Conservation (phyloP, 2,797 vertebrate species). For the Coccyzus lansbergi region DNA sequence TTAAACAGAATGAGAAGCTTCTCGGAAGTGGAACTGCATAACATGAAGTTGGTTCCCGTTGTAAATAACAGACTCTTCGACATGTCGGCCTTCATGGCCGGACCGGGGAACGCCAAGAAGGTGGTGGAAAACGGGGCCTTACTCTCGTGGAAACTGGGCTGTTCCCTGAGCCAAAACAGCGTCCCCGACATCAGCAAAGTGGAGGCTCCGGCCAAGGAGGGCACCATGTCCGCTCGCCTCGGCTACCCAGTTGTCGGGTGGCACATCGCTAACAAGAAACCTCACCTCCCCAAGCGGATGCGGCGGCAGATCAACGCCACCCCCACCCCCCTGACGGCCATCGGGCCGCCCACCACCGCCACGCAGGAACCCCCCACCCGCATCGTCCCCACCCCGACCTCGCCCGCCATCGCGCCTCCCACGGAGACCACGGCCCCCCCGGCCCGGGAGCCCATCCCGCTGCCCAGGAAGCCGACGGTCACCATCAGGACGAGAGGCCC, state of each 20-base stretch:
- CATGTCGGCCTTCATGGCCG: constrained; percentile 99
- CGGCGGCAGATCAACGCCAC: constrained; percentile 92
- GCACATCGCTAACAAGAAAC: constrained; percentile 98
- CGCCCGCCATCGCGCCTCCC: constrained; percentile 90
- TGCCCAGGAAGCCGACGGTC: constrained; percentile 88
- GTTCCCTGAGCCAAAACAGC: constrained; percentile 90
- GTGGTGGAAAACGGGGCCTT: constrained; percentile 97
- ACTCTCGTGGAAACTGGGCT: constrained; percentile 96
- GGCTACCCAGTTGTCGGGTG: constrained; percentile 97
- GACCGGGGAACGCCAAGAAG: constrained; percentile 97
- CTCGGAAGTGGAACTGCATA: constrained; percentile 87
- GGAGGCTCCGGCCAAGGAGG: constrained; percentile 91
- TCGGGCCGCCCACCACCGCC: constrained; percentile 89
- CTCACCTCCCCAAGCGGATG: constrained; percentile 89
- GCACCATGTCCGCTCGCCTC: constrained; percentile 92
- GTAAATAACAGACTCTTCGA: constrained; percentile 98
- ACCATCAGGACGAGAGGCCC: constrained; percentile 91
- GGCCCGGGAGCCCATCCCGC: constrained; percentile 89
- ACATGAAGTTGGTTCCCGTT: constrained; percentile 95
- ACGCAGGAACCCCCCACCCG: constrained; percentile 89
- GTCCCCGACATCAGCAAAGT: constrained; percentile 92
- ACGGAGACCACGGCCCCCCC: constrained; percentile 90
- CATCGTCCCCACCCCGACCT: constrained; percentile 93
- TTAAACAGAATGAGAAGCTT: constrained; percentile 90
- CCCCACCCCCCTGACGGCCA: constrained; percentile 83